These are phyloP conservation scores for Metopia argyrocephala DNA, from an alignment of 2,888 invertebrate species.

Conservation along the genomic window DNA sequence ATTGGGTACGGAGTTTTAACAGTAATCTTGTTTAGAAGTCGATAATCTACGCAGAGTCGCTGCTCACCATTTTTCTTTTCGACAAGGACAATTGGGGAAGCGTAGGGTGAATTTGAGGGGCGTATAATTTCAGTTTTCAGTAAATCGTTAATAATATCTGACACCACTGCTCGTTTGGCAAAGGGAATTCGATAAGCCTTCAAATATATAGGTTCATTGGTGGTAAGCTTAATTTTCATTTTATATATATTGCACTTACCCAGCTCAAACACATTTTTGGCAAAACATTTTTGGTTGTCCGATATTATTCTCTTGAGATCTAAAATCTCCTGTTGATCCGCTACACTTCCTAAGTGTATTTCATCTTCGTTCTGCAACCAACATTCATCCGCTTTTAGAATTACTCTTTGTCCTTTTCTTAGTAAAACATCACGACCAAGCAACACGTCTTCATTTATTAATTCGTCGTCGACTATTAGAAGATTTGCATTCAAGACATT, in stretches of 20 bases:
- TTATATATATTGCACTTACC: no score
- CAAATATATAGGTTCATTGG: not conserved
- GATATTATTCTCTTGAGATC: no score
- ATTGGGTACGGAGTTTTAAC: not conserved
- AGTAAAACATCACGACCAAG: slow-evolving; percentile 3
- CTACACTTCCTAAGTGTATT: no score
- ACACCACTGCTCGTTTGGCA: not conserved
- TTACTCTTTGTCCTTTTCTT: not conserved
- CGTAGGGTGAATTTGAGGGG: slow-evolving; percentile 2
- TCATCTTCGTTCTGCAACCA: no score
- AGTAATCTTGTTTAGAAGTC: not conserved
- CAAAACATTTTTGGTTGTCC: no score
- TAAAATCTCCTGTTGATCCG: no score
- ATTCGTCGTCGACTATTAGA: no score
- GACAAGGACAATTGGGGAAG: not conserved
- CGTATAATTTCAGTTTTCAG: not conserved
- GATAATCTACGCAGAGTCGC: slow-evolving; percentile 2
- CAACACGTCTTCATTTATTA: slow-evolving; percentile 9
- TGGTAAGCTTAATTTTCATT: no score
- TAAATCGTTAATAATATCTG: no score
- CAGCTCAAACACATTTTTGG: no score
- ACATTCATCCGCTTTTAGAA: not conserved
- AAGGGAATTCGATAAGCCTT: not conserved
- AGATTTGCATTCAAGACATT: slow-evolving; percentile 12
- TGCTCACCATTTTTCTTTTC: not conserved